A percentile compares a stretch with the other conserved stretches of the same genome.
Conservation (phyloP, 2,797 vertebrate genomes). For the Denticeps clupeoides region DNA sequence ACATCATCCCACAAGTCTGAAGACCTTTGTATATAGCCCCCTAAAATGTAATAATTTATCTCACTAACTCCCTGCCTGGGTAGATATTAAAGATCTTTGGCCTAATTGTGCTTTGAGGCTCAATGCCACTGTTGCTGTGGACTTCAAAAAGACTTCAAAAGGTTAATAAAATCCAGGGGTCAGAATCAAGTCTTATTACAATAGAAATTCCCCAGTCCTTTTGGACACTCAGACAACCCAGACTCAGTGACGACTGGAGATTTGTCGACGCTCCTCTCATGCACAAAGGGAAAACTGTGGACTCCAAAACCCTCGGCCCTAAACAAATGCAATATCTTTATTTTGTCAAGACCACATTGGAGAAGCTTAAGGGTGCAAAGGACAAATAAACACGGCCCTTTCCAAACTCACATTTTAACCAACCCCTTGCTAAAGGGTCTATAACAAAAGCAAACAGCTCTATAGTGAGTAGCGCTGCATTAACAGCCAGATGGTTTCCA, state of each 20-base stretch:
- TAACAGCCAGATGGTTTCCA: constrained; percentile 53
- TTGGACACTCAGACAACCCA: constrained; percentile 2
- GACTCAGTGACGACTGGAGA: constrained; percentile 22
- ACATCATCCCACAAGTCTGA: too few relatives aligned
- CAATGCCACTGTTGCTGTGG: too few relatives aligned
- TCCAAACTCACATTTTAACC: background rate
- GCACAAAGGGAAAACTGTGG: constrained; percentile 34
- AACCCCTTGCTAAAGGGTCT: constrained; percentile 24
- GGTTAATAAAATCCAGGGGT: background rate
- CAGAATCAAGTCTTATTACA: background rate
- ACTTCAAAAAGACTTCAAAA: too few relatives aligned
- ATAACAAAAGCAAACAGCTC: constrained; percentile 51
- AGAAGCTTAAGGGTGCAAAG: constrained; percentile 35
- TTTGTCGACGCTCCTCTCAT: constrained; percentile 22
- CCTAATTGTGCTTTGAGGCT: too few relatives aligned
- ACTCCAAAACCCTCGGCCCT: constrained; percentile 10
- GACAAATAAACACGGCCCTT: constrained; percentile 47
- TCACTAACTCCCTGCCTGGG: too few relatives aligned
- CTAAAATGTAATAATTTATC: too few relatives aligned
- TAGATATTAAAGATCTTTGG: too few relatives aligned
- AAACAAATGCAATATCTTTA: constrained; percentile 38
- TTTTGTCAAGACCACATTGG: constrained; percentile 24
- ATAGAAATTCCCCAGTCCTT: constrained; percentile 1
- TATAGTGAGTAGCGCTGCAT: constrained; percentile 38
- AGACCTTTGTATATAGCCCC: too few relatives aligned